A percentile compares a stretch with the other conserved stretches of the same genome.
These are phyloP conservation scores for Chrysolophus pictus DNA, from an alignment of 2,797 vertebrate species.

Conservation along the genomic window DNA sequence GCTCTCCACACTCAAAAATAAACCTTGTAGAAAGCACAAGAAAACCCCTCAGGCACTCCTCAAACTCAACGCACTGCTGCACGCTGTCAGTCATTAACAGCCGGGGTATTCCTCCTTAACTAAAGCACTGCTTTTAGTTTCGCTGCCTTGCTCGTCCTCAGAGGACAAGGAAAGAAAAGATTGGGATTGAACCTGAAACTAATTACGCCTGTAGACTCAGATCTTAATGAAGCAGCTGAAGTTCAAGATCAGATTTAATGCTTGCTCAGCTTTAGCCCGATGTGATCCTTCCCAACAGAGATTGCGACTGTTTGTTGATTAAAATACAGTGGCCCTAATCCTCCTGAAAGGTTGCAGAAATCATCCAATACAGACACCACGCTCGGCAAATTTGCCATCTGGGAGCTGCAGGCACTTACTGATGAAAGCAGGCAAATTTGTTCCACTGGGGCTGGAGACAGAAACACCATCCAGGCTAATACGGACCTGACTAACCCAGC, in stretches of 20 bases:
- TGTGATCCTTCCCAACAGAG: neutral
- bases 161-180: neutral
- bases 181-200: neutral
- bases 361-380: neutral
- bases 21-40: neutral
- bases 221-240: neutral
- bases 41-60: neutral
- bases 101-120: neutral
- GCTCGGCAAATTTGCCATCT: neutral
- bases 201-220: neutral
- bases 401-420: neutral
- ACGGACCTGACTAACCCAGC: neutral
- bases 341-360: neutral
- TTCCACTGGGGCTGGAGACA: neutral
- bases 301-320: neutral
- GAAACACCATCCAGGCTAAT: neutral
- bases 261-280: neutral
- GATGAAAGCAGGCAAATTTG: neutral
- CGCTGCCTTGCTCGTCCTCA: neutral
- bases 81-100: neutral
- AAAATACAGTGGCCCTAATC: neutral
- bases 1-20: neutral
- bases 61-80: neutral
- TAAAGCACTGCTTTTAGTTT: neutral
- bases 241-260: constrained; percentile 15